Base-by-base conservation (phyloP, 2,888 invertebrate genomes). In the Aspidapion aeneum region DNA sequence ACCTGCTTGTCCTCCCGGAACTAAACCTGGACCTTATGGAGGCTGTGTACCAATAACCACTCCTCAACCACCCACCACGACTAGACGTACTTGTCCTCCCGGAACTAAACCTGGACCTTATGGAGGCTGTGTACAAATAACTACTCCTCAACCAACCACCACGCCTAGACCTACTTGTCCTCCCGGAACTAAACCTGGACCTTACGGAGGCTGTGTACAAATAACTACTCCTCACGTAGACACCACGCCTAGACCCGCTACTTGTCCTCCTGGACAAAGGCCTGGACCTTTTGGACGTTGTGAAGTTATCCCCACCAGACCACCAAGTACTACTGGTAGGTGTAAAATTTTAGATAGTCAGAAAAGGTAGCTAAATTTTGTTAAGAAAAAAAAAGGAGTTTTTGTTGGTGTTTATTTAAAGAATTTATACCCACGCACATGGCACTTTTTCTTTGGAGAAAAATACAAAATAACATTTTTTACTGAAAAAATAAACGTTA, bases 81-180 rank as follows among this genome's bases (percentile, higher is more conserved):
- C 62, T 17, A n/a, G 57, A 52, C 48, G 61, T 17, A 16, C 54
- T 51, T 57, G 62, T 19, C 57, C 57, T 18, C 49, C 54, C 19
- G 59, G 59, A n/a, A 58, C 58, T 12, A 35, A 55, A 55, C 59
- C 18, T 16, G 52, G 19, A 17, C 52, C 56, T 48, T 12, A n/a
- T 58, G 62, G 62, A 51, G 35, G 55, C 3, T 62, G 62, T 52
- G 48, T 58, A 2, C 18, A 50, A 18, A 57, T 62, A 3, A 18
- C 19, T 12, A 56, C 61, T 21, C 61, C 55, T 18, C 55, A 21
- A 5, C 18, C 57, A 21, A 12, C 51, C n/a, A 21, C 61, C 18
- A 60, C 61, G 2, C 61, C 61, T 22, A 60, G 54, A 51, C 60
- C 65, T 19, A 51, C 58, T 9, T 66, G 68, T 63, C 65, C 65